These are phyloP conservation scores for Cylindroiulus punctatus DNA, from an alignment of 2,888 invertebrate genomes.

Conservation along the genomic window DNA sequence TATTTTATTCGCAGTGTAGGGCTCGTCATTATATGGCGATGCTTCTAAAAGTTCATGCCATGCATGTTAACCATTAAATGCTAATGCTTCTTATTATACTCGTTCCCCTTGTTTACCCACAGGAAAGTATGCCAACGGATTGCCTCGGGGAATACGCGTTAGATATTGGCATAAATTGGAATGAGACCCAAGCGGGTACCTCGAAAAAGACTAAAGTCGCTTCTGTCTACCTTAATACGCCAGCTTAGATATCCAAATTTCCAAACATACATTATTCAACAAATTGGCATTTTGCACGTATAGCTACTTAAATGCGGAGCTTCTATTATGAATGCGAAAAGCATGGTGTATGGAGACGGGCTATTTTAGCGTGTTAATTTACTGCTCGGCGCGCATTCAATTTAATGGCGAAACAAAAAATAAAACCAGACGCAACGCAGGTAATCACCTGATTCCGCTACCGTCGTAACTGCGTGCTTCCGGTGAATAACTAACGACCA, in stretches of 20 bases:
- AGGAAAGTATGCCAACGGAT: conserved; percentile 47
- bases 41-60: conserved; percentile 36
- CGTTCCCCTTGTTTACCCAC: conserved; percentile 40
- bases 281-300: conserved; percentile 35
- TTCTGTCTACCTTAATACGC: conserved; percentile 29
- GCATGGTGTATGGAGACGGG: not conserved
- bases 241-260: conserved; percentile 15
- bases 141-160: conserved; percentile 47
- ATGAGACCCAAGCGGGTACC: conserved; percentile 42
- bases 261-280: conserved; percentile 29
- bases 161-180: conserved; percentile 51
- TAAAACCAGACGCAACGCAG: not conserved
- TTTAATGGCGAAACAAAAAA: not conserved
- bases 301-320: conserved; percentile 14
- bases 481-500: not conserved
- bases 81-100: conserved; percentile 52
- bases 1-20: not conserved
- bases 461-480: not conserved
- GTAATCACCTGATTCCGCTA: not conserved
- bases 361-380: conserved; percentile 31
- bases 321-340: conserved; percentile 2
- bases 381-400: conserved; percentile 2
- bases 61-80: conserved; percentile 50
- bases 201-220: conserved; percentile 45
- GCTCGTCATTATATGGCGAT: not conserved